phyloP scores from a whole-genome alignment of 2,888 invertebrate species.

The Drosophila basisetae region DNA sequence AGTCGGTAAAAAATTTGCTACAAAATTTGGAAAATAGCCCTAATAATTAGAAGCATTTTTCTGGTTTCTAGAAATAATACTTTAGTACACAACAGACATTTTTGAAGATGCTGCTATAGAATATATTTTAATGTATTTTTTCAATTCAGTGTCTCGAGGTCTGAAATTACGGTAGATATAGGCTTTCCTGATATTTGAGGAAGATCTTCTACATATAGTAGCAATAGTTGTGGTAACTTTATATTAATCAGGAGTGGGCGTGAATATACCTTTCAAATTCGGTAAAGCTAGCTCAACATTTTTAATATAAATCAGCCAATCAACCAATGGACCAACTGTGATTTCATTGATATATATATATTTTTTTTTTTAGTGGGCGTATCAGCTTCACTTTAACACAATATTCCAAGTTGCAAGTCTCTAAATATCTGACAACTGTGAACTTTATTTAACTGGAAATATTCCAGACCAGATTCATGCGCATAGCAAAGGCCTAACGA shows the following conservation, averaged over 20 bases:
- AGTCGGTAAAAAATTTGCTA: not conserved
- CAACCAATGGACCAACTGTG: not conserved
- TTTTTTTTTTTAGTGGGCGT: not conserved
- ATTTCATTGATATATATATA: not conserved
- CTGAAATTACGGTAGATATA: not conserved
- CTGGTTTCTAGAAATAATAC: not conserved
- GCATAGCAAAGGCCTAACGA: not conserved
- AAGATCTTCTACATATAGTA: not conserved
- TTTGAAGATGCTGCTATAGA: not conserved
- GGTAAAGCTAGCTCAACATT: not conserved
- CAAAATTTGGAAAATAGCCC: not conserved
- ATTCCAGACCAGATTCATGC: not conserved
- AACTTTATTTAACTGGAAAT: not conserved
- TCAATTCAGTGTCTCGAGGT: not conserved
- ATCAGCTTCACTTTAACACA: not conserved
- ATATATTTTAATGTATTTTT: not conserved
- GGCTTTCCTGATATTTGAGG: not conserved
- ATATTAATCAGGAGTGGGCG: not conserved
- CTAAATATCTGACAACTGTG: not conserved
- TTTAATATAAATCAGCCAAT: not conserved
- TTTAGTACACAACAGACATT: not conserved
- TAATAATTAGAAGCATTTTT: not conserved
- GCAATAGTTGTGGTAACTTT: not conserved
- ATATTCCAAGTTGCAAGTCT: not conserved
- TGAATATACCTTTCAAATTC: not conserved